A percentile compares a stretch with the other conserved stretches of the same genome.
Conservation (phyloP, 2,113 vertebrate species). For the Tautogolabrus adspersus region DNA sequence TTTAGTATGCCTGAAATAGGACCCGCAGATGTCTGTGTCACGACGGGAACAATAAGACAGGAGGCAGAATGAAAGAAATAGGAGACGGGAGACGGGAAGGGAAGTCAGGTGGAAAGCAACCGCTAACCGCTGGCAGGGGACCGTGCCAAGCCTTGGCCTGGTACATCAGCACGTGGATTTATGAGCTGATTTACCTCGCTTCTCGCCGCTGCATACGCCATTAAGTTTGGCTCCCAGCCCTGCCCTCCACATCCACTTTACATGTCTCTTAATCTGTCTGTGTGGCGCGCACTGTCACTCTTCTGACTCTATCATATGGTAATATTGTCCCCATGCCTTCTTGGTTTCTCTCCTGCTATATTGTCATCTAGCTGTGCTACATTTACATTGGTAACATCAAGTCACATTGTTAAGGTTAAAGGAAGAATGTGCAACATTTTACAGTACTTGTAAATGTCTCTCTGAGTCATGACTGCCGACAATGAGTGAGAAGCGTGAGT, state of each 20-base stretch:
- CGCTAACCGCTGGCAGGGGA: slow-evolving; percentile 48
- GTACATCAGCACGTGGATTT: slow-evolving; percentile 61
- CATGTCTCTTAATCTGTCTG: slow-evolving; percentile 39
- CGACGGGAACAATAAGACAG: slow-evolving; percentile 36
- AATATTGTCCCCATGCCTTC: neutral
- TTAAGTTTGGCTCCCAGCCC: slow-evolving; percentile 55
- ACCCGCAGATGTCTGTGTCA: slow-evolving; percentile 25
- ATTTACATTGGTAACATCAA: neutral
- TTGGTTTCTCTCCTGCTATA: neutral
- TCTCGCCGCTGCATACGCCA: slow-evolving; percentile 45
- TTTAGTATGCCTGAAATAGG: slow-evolving; percentile 16
- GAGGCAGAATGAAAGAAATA: slow-evolving; percentile 41
- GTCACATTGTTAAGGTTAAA: neutral
- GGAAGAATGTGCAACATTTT: no score
- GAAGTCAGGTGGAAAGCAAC: slow-evolving; percentile 68
- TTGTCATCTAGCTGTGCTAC: neutral
- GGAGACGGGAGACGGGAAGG: slow-evolving; percentile 32
- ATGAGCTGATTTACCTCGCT: slow-evolving; percentile 66
- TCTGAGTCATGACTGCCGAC: no score
- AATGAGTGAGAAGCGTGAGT: no score
- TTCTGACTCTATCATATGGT: neutral
- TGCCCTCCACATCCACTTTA: slow-evolving; percentile 20
- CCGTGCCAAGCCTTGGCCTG: slow-evolving; percentile 39
- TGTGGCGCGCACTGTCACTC: slow-evolving; percentile 11
- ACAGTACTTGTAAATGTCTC: no score